These are phyloP conservation scores for Hydrozoanthus tunicans DNA, from an alignment of 64 coral and sea anemone genomes.

Conservation along the genomic window DNA sequence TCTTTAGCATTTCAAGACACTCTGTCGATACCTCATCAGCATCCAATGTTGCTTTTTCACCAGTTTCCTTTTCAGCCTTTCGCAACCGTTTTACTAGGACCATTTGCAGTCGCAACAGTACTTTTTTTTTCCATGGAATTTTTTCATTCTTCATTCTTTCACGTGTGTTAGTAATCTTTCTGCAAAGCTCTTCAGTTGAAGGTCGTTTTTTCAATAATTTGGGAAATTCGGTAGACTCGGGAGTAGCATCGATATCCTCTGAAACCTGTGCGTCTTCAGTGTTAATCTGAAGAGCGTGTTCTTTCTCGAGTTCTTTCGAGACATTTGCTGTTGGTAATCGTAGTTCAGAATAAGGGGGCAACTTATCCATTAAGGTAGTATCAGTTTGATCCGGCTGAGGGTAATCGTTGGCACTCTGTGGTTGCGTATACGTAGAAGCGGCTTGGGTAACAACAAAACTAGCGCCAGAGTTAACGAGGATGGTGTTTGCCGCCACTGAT, in stretches of 20 bases:
- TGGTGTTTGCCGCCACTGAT: slow-evolving; percentile 46
- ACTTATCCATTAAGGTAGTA: not conserved
- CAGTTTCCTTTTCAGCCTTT: slow-evolving; percentile 31
- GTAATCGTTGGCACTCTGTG: not conserved
- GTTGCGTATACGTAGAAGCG: not conserved
- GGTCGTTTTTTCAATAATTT: slow-evolving; percentile 45
- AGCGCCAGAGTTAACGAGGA: not conserved
- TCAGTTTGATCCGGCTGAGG: not conserved
- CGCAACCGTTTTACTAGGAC: slow-evolving; percentile 36
- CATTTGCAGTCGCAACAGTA: slow-evolving; percentile 34
- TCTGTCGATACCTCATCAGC: slow-evolving; percentile 35
- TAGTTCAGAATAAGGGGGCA: not conserved
- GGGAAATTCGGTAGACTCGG: not conserved
- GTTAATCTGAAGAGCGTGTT: not conserved
- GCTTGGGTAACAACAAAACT: slow-evolving; percentile 7
- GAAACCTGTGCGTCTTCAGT: not conserved
- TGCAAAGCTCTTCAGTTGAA: slow-evolving; percentile 36
- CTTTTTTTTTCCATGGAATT: slow-evolving; percentile 53
- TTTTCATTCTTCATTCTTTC: slow-evolving; percentile 51
- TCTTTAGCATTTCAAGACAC: slow-evolving; percentile 37
- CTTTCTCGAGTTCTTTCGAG: not conserved
- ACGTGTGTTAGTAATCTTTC: slow-evolving; percentile 45
- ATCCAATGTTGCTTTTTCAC: slow-evolving; percentile 41
- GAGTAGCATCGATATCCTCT: not conserved
- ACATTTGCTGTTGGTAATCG: not conserved